Evolutionary conservation across 2,797 vertebrate genomes (phyloP).

Genomic region (Anisognathus igniventris): DNA sequence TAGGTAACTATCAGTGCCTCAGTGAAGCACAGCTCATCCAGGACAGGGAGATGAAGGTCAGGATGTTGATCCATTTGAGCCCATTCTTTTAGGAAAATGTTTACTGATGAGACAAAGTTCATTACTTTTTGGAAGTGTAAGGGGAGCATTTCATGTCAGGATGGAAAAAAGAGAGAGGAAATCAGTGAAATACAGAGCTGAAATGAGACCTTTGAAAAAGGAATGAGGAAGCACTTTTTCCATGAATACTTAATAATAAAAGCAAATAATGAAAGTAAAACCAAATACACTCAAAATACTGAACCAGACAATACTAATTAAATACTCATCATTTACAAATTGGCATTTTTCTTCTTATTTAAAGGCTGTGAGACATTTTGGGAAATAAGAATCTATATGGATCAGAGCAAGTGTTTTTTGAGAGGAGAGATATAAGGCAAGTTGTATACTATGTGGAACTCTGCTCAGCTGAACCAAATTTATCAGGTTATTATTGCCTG

Average conservation of each 20-base stretch:
- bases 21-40: neutral
- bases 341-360: neutral
- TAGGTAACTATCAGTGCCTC: neutral
- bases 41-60: neutral
- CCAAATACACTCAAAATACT: neutral
- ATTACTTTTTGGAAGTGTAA: neutral
- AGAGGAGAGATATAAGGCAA: neutral
- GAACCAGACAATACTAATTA: neutral
- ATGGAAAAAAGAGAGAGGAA: neutral
- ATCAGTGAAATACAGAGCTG: neutral
- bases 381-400: neutral
- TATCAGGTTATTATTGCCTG: constrained; percentile 3
- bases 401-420: neutral
- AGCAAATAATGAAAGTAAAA: neutral
- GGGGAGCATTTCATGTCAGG: neutral
- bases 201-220: neutral
- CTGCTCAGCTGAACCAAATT: constrained; percentile 17
- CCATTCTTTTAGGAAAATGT: neutral
- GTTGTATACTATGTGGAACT: neutral
- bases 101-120: neutral
- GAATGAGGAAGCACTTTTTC: neutral
- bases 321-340: neutral
- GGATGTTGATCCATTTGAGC: neutral
- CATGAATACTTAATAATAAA: neutral
- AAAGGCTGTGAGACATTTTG: neutral